Conservation (phyloP, 2,113 vertebrate species). For the Callipepla squamata region DNA sequence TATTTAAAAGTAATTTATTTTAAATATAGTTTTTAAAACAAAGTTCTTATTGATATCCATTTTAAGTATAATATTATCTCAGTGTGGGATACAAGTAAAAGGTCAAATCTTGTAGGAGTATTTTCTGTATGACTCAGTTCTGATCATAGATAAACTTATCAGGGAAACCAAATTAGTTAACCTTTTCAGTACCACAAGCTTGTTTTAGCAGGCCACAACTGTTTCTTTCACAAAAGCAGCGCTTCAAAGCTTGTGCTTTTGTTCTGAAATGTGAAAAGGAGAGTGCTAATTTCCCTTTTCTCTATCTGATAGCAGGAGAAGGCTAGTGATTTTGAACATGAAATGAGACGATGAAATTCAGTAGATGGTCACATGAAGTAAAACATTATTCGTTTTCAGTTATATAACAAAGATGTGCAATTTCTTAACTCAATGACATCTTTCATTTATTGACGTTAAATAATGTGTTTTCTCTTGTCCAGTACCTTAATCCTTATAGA, state of each 20-base stretch:
- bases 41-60: constrained; percentile 78
- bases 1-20: constrained; percentile 80
- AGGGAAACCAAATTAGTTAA: constrained; percentile 80
- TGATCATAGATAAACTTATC: constrained; percentile 80
- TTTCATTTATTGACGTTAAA: neutral
- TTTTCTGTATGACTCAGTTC: constrained; percentile 83
- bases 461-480: neutral
- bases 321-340: neutral
- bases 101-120: constrained; percentile 81
- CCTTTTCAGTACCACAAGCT: constrained; percentile 63
- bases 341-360: neutral
- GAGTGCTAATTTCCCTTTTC: constrained; percentile 8
- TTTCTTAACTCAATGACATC: neutral
- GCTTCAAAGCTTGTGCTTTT: constrained; percentile 44
- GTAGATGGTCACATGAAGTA: neutral
- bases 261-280: constrained; percentile 46
- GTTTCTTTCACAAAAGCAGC: constrained; percentile 31
- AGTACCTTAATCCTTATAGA: neutral
- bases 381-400: neutral
- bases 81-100: constrained; percentile 82
- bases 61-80: constrained; percentile 79
- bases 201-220: constrained; percentile 27
- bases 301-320: neutral
- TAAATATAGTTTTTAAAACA: constrained; percentile 77
- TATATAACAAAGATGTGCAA: neutral